Evolutionary conservation across 2,888 invertebrate genomes (phyloP), one percentile per base, ranked within the genome.

Genomic region (Micoletzkya japonica): DNA sequence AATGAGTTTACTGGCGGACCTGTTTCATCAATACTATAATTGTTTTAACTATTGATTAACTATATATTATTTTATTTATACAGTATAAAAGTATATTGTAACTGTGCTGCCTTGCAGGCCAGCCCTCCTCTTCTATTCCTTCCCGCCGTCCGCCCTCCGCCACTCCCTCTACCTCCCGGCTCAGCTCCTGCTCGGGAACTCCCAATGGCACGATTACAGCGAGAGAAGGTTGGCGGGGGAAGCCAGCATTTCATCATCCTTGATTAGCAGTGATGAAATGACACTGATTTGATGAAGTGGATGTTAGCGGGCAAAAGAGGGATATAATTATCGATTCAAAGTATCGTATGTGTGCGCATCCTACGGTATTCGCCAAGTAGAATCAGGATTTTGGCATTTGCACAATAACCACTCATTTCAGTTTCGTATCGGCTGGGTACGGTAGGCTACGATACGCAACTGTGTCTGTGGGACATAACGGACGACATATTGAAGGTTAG

Each of bases 401-500:
- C 37, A 10, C 30, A 30, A 7, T 26, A 28, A 34, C 24, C 10
- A 57, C n/a, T 24, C 70, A 24, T 44, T 73, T 71, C 74, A 73
- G 72, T 79, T 24, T 75, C 76, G 37, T 83, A 83, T 72, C 71
- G 83, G 32, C 74, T 83, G 39, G 83, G 83, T 36, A 78, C 76
- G 34, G 83, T 83, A 26, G 94, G 96, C 39, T 96, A 98, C 87
- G 98, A 98, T 88, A 97, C 97, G 56, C 94, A 95, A 87, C 88
- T 98, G 77, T 97, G 97, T 87, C 89, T 98, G 76, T 98, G 98
- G 98, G 98, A 98, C 86, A 90, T 98, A 73, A 96, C 95, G 20
- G 80, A 96, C 86, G 97, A 98, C 86, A 91, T 95, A 71, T 87
- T 98, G 24, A 75, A 75, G 72, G 73, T 75, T 30, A 14, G 49